Evolutionary conservation across 2,888 invertebrate species (phyloP).

Genomic region (Thera obeliscata): DNA sequence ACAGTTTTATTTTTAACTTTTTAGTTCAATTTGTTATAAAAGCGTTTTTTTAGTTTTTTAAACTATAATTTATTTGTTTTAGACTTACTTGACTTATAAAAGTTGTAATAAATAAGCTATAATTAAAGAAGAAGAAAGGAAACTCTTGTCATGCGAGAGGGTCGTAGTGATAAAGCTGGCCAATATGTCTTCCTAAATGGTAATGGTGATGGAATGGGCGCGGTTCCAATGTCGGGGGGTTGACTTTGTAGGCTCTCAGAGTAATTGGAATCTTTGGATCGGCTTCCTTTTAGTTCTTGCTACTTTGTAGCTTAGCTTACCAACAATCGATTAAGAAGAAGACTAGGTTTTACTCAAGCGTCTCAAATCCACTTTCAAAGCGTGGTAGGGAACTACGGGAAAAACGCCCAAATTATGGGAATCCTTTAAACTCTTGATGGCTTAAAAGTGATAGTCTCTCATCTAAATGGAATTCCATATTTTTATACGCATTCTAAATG

Average conservation of each 20-base stretch:
- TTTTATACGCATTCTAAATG: slow-evolving; percentile 44
- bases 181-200: slow-evolving; percentile 28
- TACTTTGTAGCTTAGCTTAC: background rate
- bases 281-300: background rate
- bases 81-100: background rate
- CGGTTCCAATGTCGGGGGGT: slow-evolving; percentile 21
- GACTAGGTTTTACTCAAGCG: background rate
- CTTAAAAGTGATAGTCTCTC: background rate
- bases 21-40: too few species aligned
- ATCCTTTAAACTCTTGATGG: too few species aligned
- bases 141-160: background rate
- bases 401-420: too few species aligned
- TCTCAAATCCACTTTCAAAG: too few species aligned
- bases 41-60: too few species aligned
- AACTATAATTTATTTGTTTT: too few species aligned
- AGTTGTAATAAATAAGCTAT: background rate
- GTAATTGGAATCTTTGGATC: slow-evolving; percentile 20
- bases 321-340: too few species aligned
- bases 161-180: slow-evolving; percentile 26
- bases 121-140: background rate
- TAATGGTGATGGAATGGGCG: slow-evolving; percentile 33
- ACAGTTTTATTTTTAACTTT: too few species aligned
- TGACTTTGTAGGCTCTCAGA: slow-evolving; percentile 21
- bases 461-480: slow-evolving; percentile 8
- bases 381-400: too few species aligned